A percentile compares a stretch with the other conserved stretches of the same genome.
phyloP scores from a whole-genome alignment of 1,140 invertebrate species.

The Leptopilina boulardi region DNA sequence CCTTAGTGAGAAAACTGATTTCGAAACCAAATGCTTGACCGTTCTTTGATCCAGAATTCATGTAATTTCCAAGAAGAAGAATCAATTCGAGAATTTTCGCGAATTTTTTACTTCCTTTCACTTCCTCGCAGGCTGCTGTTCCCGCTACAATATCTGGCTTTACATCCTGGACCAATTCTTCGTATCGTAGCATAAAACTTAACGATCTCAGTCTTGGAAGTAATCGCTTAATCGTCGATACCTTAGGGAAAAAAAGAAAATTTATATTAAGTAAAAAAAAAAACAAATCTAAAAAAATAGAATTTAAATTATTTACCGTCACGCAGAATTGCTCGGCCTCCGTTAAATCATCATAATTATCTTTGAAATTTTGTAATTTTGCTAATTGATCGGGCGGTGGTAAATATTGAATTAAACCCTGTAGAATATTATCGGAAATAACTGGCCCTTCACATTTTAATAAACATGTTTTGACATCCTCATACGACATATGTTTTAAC shows the following conservation, averaged over 20 bases:
- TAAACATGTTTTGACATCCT: conserved; percentile 90
- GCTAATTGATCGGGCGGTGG: conserved; percentile 93
- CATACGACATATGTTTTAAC: conserved; percentile 91
- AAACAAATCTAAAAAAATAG: no score
- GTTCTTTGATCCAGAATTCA: conserved; percentile 96
- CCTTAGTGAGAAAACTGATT: conserved; percentile 96
- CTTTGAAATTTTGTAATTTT: conserved; percentile 86
- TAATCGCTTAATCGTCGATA: conserved; percentile 90
- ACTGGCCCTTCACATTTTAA: conserved; percentile 91
- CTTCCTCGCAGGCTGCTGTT: conserved; percentile 96
- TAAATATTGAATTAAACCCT: conserved; percentile 91
- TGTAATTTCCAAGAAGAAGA: conserved; percentile 94
- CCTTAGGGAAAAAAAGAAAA: conserved; percentile 69
- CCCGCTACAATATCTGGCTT: conserved; percentile 97
- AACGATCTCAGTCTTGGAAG: conserved; percentile 91
- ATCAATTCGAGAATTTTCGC: conserved; percentile 92
- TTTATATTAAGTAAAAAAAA: background rate
- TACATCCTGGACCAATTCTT: conserved; percentile 90
- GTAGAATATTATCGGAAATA: conserved; percentile 87
- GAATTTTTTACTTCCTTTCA: conserved; percentile 93
- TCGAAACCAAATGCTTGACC: conserved; percentile 97
- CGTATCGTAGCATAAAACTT: conserved; percentile 91
- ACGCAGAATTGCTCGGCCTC: conserved; percentile 97
- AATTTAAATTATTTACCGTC: conserved; percentile 79
- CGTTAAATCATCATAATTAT: conserved; percentile 88